A percentile compares a stretch with the other conserved stretches of the same genome.
Conservation (phyloP, 2,113 vertebrate genomes). For the Platycercus adscitus region DNA sequence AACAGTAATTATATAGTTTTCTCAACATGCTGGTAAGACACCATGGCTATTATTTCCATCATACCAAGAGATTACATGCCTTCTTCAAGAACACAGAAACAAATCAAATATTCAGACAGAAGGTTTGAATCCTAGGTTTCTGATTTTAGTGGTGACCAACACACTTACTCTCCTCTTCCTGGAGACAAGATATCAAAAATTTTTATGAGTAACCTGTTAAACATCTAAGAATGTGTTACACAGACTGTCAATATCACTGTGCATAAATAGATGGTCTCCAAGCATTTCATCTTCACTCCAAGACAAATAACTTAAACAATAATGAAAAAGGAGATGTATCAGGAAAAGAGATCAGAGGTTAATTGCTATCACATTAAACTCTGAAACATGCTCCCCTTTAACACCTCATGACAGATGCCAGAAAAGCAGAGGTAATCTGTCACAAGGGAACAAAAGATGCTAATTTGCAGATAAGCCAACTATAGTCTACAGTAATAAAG, state of each 20-base stretch:
- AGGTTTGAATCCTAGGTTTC: neutral
- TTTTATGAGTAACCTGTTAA: neutral
- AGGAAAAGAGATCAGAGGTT: conserved; percentile 60
- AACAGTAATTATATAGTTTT: conserved; percentile 23
- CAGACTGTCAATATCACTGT: neutral
- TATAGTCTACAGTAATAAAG: conserved; percentile 64
- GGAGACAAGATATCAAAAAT: neutral
- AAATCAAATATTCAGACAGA: neutral
- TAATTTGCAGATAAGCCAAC: conserved; percentile 71
- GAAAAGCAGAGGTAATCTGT: conserved; percentile 62
- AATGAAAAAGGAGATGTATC: conserved; percentile 43
- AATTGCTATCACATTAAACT: conserved; percentile 72
- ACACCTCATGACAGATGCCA: conserved; percentile 59
- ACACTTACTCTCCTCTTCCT: neutral
- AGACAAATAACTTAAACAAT: conserved; percentile 57
- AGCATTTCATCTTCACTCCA: conserved; percentile 37
- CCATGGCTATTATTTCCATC: neutral
- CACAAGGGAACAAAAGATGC: conserved; percentile 72
- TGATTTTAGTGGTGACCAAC: neutral
- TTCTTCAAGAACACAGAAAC: neutral
- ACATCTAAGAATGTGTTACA: neutral
- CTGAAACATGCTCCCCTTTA: conserved; percentile 56
- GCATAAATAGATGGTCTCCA: neutral
- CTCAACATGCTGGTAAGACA: neutral
- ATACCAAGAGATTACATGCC: neutral